Evolutionary conservation across 1,140 invertebrate species (phyloP).

Genomic region (Triops cancriformis): DNA sequence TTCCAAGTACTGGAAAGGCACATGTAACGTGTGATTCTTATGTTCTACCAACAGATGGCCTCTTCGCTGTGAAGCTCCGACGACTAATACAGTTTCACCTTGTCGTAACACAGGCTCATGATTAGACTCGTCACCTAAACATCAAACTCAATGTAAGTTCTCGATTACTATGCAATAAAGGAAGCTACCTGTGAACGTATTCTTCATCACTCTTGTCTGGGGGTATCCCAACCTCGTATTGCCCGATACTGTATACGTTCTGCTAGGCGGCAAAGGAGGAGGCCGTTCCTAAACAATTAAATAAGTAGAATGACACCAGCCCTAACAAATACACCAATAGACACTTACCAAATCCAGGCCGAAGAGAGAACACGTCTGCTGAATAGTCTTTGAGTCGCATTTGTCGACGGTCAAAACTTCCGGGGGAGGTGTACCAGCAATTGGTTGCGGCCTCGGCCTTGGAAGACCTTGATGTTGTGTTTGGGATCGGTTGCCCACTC

Average conservation of each 20-base stretch:
- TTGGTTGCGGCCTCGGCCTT: conserved; percentile 60
- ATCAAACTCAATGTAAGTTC: neutral
- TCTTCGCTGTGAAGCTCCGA: conserved; percentile 65
- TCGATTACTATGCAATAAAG: neutral
- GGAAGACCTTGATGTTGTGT: conserved; percentile 19
- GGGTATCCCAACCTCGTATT: conserved; percentile 90
- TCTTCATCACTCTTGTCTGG: conserved; percentile 81
- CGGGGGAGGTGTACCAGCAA: conserved; percentile 66
- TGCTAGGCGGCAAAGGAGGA: conserved; percentile 76
- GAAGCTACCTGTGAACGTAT: conserved; percentile 64
- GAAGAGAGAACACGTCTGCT: conserved; percentile 79
- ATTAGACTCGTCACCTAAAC: conserved; percentile 47
- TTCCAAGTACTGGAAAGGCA: conserved; percentile 79
- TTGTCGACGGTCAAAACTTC: conserved; percentile 56
- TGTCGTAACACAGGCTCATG: conserved; percentile 57
- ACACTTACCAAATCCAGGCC: conserved; percentile 70
- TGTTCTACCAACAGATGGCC: conserved; percentile 77
- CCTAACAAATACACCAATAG: neutral
- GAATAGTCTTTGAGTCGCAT: conserved; percentile 75
- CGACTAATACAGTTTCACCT: conserved; percentile 70
- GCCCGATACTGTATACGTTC: conserved; percentile 79
- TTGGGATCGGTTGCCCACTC: neutral
- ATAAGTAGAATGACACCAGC: neutral
- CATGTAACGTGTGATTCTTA: conserved; percentile 65
- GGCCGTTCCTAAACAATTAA: conserved; percentile 59